Base-by-base conservation (phyloP, 2,888 invertebrate species). In the Melanchra persicariae region DNA sequence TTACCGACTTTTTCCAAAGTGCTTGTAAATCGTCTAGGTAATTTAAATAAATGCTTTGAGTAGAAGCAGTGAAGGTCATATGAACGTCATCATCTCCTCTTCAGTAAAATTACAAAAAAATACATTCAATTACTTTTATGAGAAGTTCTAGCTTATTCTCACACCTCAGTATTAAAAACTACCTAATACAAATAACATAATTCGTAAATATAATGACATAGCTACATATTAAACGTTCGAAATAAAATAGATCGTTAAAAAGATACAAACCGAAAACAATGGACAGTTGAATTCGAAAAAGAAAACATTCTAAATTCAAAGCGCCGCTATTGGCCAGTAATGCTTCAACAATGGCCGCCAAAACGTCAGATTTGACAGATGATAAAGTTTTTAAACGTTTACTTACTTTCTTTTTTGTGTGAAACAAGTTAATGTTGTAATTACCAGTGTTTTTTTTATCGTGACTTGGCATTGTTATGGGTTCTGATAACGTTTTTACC, bases 311-410 rank as follows among this genome's bases (percentile, higher is more conserved):
- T 60, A 88, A 89, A 88, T 91, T 92, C 91, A 92, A 93, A 94
- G 89, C 80, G 87, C 91, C 91, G 91, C 89, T 81, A 93, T 93
- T 93, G 93, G 93, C 85, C 86, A 82, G 81, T 84, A 78, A 79
- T 81, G 83, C 81, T 84, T 74, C 86, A 93, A 93, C 93, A 93
- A 94, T 94, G 91, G 93, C 90, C 87, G 90, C 88, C 87, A 79
- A 91, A 92, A 90, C 87, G 93, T 94, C 93, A 93, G 94, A 94
- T 94, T 90, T 94, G 93, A 93, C 91, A 91, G 88, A 75, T 82
- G 94, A 94, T 94, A 93, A 92, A 79, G 76, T 82, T 85, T 83
- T 79, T 66, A 79, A 84, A 82, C 69, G 80, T 82, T 87, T 82
- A 68, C 69, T 76, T 61, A 74, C 72, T 83, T 77, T 80, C 86